phyloP scores from a whole-genome alignment of 2,113 vertebrate species.

The Archilochus colubris region DNA sequence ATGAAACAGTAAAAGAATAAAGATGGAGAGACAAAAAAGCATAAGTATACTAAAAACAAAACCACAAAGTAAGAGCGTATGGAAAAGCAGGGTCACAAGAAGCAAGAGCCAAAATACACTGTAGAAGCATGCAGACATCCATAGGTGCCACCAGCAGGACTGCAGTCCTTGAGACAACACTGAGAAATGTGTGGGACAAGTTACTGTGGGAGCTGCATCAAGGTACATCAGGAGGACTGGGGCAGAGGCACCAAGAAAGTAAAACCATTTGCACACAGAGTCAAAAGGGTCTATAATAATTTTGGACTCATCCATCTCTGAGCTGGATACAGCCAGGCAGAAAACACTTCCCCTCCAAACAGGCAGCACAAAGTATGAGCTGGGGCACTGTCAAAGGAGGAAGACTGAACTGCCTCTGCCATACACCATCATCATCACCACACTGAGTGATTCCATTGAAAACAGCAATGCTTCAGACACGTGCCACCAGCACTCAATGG shows the following conservation, averaged over 20 bases:
- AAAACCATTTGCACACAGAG: conserved; percentile 16
- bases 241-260: conserved; percentile 53
- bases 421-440: neutral
- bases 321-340: neutral
- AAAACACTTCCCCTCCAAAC: neutral
- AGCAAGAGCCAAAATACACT: conserved; percentile 33
- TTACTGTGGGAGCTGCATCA: neutral
- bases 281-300: neutral
- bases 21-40: conserved; percentile 39
- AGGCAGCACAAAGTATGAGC: neutral
- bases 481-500: neutral
- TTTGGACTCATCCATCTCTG: neutral
- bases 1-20: conserved; percentile 20
- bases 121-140: conserved; percentile 36
- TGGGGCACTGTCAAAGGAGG: neutral
- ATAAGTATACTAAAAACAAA: neutral
- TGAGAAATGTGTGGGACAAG: neutral
- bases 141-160: neutral
- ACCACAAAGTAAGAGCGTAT: neutral
- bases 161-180: neutral
- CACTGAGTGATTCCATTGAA: neutral
- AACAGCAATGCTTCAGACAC: neutral
- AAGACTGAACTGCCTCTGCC: neutral
- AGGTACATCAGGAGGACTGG: neutral
- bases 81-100: conserved; percentile 40